A percentile compares a stretch with the other conserved stretches of the same genome.
Conservation (phyloP, 2,113 vertebrate species). For the Cyanocitta stelleri region DNA sequence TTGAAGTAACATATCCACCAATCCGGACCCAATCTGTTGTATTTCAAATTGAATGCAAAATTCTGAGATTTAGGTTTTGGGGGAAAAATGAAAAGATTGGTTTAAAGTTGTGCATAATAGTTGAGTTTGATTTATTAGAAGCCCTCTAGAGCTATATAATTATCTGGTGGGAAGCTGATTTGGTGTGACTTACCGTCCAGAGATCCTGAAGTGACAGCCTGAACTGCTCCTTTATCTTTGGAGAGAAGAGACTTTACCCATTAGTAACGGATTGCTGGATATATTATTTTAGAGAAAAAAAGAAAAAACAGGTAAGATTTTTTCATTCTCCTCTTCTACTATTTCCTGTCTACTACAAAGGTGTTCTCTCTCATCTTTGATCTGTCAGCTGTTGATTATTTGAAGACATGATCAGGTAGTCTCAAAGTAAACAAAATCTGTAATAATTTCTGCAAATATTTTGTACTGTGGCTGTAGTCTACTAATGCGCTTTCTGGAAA, state of each 20-base stretch:
- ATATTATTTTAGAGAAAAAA: slow-evolving; percentile 69
- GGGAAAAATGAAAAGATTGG: neutral
- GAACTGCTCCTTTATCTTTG: slow-evolving; percentile 68
- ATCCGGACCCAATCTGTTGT: slow-evolving; percentile 54
- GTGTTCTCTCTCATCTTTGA: neutral
- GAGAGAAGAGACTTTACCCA: slow-evolving; percentile 62
- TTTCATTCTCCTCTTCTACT: slow-evolving; percentile 45
- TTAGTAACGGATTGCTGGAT: slow-evolving; percentile 70
- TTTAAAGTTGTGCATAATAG: slow-evolving; percentile 34
- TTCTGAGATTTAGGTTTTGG: slow-evolving; percentile 1
- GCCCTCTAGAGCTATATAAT: slow-evolving; percentile 33
- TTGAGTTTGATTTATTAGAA: slow-evolving; percentile 49
- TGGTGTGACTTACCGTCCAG: slow-evolving; percentile 63
- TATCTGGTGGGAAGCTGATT: slow-evolving; percentile 63
- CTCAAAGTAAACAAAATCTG: neutral
- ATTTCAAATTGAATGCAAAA: neutral
- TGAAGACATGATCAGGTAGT: neutral
- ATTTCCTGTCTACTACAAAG: slow-evolving; percentile 19
- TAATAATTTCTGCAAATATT: neutral
- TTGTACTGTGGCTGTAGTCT: neutral
- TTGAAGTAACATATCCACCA: slow-evolving; percentile 71
- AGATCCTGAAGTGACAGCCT: slow-evolving; percentile 70
- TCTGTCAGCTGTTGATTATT: neutral
- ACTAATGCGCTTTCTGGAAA: neutral
- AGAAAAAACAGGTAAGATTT: slow-evolving; percentile 53